These are phyloP conservation scores for Tragopan temminckii DNA, from an alignment of 2,797 vertebrate genomes.

Conservation along the genomic window DNA sequence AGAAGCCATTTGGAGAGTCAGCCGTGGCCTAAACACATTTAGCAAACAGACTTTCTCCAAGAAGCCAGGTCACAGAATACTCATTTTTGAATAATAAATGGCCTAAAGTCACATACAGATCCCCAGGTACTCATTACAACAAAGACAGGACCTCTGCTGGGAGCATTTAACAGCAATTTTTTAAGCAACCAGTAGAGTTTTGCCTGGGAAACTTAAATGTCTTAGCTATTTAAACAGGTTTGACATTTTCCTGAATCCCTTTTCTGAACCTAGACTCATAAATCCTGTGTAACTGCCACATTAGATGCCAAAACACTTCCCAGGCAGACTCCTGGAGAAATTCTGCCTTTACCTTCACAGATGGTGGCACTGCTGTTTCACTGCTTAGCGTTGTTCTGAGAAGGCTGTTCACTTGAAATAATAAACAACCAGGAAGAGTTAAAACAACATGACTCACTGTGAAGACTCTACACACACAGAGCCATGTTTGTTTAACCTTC, in stretches of 20 bases:
- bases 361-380: not conserved
- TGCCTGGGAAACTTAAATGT: constrained; percentile 52
- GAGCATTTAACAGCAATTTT: constrained; percentile 37
- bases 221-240: constrained; percentile 42
- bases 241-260: constrained; percentile 51
- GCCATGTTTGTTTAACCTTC: not conserved
- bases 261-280: not conserved
- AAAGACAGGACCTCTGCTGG: not conserved
- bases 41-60: not conserved
- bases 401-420: not conserved
- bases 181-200: not conserved
- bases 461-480: not conserved
- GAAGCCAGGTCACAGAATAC: not conserved
- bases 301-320: not conserved
- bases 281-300: not conserved
- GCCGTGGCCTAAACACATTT: not conserved
- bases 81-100: not conserved
- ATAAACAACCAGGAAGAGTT: not conserved
- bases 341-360: not conserved
- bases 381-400: not conserved
- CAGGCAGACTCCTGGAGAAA: not conserved
- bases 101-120: not conserved
- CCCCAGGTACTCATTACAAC: not conserved
- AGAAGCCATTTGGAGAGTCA: not conserved
- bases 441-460: not conserved